Base-by-base conservation (phyloP, 2,113 vertebrate genomes). In the Triplophysa dalaica region DNA sequence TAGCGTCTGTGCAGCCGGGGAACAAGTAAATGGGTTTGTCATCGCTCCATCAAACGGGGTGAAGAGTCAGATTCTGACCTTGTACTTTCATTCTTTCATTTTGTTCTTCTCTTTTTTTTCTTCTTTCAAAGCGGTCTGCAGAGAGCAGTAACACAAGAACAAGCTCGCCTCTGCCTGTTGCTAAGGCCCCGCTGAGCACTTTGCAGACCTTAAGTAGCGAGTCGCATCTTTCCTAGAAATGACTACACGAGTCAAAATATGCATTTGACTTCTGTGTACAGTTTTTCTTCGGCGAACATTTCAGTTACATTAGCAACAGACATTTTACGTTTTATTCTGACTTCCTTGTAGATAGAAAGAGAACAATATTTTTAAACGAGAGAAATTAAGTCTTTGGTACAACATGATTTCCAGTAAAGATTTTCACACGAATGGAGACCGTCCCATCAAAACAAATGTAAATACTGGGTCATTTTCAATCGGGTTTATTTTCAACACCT, bases 11-110 rank as follows among this genome's bases (percentile, higher is more conserved):
- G 73, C 65, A 76, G 66, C n/a, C 64, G 62, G 74, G 50, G 74
- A 83, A 78, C 48, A 79, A 86, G 83, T 84, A 82, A 83, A 86
- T 85, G 83, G 80, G 75, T 79, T 85, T 82, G 69, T 86, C 81
- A 83, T 86, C 83, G 74, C 83, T 83, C 80, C 80, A 85, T 87
- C 83, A 86, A 69, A 56, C 41, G 45, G 70, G 75, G 65, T 75
- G 16, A 68, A 58, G 52, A 83, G 78, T 79, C 67, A 60, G 26
- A 72, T 19, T 19, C 22, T 45, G 45, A 82, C 78, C 76, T 84
- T 79, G 80, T 67, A 29, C 17, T 22, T 68, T 52, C 33, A 38
- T 38, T 38, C 33, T 19, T 56, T 22, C 41, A 22, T 8, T 22
- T 68, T 41, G 19, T 22, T 38, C 26, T 50, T 54, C 11, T 73